phyloP scores from a whole-genome alignment of 2,113 vertebrate genomes.

The Calypte anna region DNA sequence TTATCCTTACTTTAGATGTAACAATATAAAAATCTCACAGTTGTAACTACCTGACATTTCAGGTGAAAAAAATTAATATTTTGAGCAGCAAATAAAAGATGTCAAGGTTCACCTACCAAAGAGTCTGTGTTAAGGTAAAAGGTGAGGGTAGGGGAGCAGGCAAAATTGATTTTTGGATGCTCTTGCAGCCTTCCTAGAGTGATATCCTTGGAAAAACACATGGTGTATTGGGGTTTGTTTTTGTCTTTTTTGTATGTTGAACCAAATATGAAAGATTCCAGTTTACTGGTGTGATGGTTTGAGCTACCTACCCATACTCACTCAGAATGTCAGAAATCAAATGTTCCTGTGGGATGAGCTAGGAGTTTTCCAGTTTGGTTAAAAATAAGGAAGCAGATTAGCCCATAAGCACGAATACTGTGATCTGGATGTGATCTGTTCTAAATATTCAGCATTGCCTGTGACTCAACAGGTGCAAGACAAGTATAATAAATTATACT shows the following conservation, averaged over 20 bases:
- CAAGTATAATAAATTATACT: background rate
- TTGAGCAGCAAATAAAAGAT: background rate
- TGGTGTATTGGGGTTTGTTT: background rate
- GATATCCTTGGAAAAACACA: accelerated
- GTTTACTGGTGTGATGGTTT: background rate
- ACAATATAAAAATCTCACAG: background rate
- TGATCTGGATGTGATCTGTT: background rate
- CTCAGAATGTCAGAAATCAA: background rate
- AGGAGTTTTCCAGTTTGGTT: background rate
- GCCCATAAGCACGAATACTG: background rate
- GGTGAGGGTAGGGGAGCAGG: background rate
- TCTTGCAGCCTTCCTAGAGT: background rate
- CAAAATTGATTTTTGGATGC: background rate
- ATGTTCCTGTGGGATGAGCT: background rate
- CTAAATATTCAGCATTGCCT: background rate
- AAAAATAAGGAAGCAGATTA: background rate
- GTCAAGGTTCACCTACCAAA: background rate
- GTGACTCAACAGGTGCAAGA: background rate
- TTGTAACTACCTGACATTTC: background rate
- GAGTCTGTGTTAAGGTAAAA: background rate
- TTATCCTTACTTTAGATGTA: background rate
- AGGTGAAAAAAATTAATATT: background rate
- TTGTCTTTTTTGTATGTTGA: background rate
- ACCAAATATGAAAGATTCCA: background rate
- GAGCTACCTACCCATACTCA: background rate